Percentiles rank a stretch among this genome's conserved stretches.
These are phyloP conservation scores for Cylas formicarius DNA, from an alignment of 1,140 invertebrate species.

Conservation along the genomic window DNA sequence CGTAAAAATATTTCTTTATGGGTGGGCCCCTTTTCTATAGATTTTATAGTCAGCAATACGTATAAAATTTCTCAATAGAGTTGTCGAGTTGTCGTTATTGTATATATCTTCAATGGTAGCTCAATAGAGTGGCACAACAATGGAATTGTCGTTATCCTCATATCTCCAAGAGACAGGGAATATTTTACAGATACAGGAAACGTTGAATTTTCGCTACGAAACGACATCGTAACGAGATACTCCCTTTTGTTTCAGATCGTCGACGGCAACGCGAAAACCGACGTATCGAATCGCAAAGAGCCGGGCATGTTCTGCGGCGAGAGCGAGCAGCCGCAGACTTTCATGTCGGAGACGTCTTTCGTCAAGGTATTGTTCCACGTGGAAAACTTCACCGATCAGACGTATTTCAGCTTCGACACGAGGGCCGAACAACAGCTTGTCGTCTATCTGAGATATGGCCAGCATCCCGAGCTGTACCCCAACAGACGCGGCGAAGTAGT, in stretches of 20 bases:
- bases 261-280: constrained; percentile 78
- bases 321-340: constrained; percentile 85
- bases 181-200: too few relatives aligned
- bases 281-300: constrained; percentile 75
- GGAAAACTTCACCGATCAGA: constrained; percentile 87
- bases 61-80: too few relatives aligned
- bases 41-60: too few relatives aligned
- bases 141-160: too few relatives aligned
- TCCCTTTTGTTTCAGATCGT: constrained; percentile 55
- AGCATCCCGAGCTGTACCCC: constrained; percentile 86
- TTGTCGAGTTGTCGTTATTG: too few relatives aligned
- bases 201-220: too few relatives aligned
- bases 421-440: constrained; percentile 83
- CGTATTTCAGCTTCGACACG: constrained; percentile 69
- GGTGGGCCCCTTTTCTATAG: too few relatives aligned
- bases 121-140: too few relatives aligned
- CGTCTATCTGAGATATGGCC: constrained; percentile 80
- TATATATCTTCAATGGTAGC: too few relatives aligned
- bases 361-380: constrained; percentile 85
- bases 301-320: constrained; percentile 87
- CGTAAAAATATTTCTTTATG: too few relatives aligned
- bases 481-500: constrained; percentile 79
- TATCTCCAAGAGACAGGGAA: too few relatives aligned
- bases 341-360: constrained; percentile 88
- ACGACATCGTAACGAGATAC: neutral